Percentiles rank a stretch among this genome's conserved stretches.
These are phyloP conservation scores for Cheilosia variabilis DNA, from an alignment of 2,888 invertebrate genomes.

Conservation along the genomic window DNA sequence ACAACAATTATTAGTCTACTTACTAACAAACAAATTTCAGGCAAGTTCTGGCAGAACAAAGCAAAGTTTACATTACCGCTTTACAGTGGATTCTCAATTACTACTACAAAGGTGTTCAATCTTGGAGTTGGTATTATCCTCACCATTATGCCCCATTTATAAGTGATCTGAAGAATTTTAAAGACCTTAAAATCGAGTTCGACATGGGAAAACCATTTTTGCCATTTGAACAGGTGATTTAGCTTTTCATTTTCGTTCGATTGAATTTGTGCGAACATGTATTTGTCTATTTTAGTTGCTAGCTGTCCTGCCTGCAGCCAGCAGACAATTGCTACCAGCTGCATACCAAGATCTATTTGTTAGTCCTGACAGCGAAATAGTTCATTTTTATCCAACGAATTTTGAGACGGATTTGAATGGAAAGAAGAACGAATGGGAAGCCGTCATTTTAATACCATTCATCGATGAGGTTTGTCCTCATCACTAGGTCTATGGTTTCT, in stretches of 20 bases:
- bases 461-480: slow-evolving; percentile 89
- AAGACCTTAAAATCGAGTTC: slow-evolving; percentile 90
- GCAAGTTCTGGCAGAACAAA: slow-evolving; percentile 91
- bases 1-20: neutral
- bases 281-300: slow-evolving; percentile 86
- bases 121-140: slow-evolving; percentile 99
- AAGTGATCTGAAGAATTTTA: slow-evolving; percentile 94
- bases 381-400: slow-evolving; percentile 95
- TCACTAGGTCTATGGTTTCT: neutral
- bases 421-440: slow-evolving; percentile 98
- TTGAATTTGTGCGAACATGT: slow-evolving; percentile 2
- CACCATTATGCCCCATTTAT: slow-evolving; percentile 98
- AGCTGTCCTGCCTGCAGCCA: slow-evolving; percentile 94
- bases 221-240: slow-evolving; percentile 93
- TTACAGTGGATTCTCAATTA: slow-evolving; percentile 98
- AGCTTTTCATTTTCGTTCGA: neutral
- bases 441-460: slow-evolving; percentile 96
- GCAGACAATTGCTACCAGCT: slow-evolving; percentile 90
- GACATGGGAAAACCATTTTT: slow-evolving; percentile 94
- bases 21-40: slow-evolving; percentile 83
- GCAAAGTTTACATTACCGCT: slow-evolving; percentile 94
- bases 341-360: slow-evolving; percentile 92
- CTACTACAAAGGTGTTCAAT: slow-evolving; percentile 97
- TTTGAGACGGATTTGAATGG: slow-evolving; percentile 98
- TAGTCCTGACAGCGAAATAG: slow-evolving; percentile 89